Evolutionary conservation across 2,797 vertebrate species (phyloP).

Genomic region (Heliangelus exortis): DNA sequence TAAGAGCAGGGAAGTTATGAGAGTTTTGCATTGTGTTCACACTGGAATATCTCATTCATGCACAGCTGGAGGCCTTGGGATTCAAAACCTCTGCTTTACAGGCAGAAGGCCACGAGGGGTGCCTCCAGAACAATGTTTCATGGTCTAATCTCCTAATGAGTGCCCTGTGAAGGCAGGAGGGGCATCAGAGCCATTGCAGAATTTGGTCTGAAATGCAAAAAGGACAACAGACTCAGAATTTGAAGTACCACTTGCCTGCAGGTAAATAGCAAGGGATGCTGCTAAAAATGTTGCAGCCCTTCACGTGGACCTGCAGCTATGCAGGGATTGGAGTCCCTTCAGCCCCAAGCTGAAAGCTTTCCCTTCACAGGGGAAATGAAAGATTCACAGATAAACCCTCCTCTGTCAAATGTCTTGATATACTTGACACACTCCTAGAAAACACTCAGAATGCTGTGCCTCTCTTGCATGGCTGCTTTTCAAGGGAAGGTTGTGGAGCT

Average conservation of each 20-base stretch:
- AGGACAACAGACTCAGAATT: neutral
- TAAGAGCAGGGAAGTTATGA: too few relatives aligned
- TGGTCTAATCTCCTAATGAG: rapidly evolving
- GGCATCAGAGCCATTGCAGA: neutral
- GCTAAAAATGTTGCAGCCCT: neutral
- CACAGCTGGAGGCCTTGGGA: neutral
- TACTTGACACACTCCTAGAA: neutral
- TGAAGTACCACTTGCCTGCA: neutral
- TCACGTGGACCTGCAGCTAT: neutral
- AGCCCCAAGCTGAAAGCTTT: neutral
- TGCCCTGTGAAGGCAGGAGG: neutral
- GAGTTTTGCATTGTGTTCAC: neutral
- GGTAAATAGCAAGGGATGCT: neutral
- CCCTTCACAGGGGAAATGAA: rapidly evolving
- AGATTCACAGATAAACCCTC: neutral
- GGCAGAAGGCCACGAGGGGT: neutral
- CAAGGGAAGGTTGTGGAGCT: neutral
- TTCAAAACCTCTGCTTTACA: neutral
- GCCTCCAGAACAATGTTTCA: neutral
- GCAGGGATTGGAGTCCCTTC: neutral
- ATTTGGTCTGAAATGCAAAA: neutral
- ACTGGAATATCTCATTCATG: neutral
- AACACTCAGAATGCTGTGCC: neutral
- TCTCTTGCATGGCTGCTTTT: neutral
- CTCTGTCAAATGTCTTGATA: neutral